Evolutionary conservation across 2,113 vertebrate species (phyloP).

Genomic region (Rissa tridactyla): DNA sequence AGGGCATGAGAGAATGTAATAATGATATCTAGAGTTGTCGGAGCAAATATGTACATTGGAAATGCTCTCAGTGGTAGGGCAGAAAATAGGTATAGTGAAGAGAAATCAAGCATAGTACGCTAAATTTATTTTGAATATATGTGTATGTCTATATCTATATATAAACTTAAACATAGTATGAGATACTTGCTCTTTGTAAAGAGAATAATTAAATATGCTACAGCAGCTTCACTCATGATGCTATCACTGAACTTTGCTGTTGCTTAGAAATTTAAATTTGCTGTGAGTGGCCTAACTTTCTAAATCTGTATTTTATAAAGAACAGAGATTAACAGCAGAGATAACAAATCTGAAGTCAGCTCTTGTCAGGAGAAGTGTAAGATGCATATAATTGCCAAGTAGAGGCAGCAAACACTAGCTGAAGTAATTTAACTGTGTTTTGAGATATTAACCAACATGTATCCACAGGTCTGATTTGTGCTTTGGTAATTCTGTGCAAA

Average conservation of each 20-base stretch:
- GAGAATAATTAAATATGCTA: not conserved
- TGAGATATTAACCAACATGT: not conserved
- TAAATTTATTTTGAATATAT: not conserved
- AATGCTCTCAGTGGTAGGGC: not conserved
- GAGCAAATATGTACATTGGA: not conserved
- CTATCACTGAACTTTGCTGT: not conserved
- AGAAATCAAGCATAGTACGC: not conserved
- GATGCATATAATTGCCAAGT: not conserved
- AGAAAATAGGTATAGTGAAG: not conserved
- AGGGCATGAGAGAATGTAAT: not conserved
- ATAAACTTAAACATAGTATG: not conserved
- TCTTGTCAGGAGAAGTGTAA: not conserved
- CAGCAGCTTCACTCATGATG: not conserved
- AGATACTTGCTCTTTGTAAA: not conserved
- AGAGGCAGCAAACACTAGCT: not conserved
- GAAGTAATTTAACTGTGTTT: not conserved
- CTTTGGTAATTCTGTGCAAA: not conserved
- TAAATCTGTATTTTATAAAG: not conserved
- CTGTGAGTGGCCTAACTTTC: not conserved
- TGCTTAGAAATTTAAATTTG: slow-evolving; percentile 27
- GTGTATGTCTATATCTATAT: not conserved
- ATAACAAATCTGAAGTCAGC: not conserved
- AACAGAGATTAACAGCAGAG: not conserved
- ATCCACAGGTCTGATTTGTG: not conserved
- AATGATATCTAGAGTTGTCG: not conserved